Evolutionary conservation across 2,113 vertebrate species (phyloP).

Genomic region (Carassius auratus): DNA sequence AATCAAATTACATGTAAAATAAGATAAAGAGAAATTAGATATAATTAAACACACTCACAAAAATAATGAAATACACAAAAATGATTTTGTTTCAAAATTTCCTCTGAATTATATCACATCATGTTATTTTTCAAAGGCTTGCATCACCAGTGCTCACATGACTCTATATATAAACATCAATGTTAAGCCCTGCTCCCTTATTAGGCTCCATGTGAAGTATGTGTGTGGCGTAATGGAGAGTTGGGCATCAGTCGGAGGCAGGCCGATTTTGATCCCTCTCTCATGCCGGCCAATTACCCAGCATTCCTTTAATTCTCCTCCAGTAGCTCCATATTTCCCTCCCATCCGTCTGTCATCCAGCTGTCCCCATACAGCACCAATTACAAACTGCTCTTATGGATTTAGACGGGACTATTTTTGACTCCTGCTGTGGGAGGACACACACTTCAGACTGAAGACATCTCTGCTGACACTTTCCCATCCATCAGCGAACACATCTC

Average conservation of each 20-base stretch:
- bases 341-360: constrained; percentile 19
- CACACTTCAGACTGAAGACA: constrained; percentile 8
- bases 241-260: constrained; percentile 33
- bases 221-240: constrained; percentile 17
- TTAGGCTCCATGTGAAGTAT: constrained; percentile 31
- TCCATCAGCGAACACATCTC: not conserved
- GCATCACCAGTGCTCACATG: not conserved
- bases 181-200: constrained; percentile 24
- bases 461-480: not conserved
- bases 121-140: not conserved
- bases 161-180: constrained; percentile 40
- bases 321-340: constrained; percentile 14
- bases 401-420: constrained; percentile 21
- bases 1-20: not conserved
- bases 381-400: constrained; percentile 32
- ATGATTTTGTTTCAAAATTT: too few species aligned
- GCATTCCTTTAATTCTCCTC: constrained; percentile 41
- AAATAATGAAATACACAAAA: too few species aligned
- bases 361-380: constrained; percentile 29
- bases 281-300: constrained; percentile 28
- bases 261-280: constrained; percentile 43
- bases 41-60: not conserved
- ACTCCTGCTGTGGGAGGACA: constrained; percentile 12
- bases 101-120: too few species aligned
- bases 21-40: not conserved